Base-by-base conservation (phyloP, 2,113 vertebrate species). In the Scartelaos histophorus region DNA sequence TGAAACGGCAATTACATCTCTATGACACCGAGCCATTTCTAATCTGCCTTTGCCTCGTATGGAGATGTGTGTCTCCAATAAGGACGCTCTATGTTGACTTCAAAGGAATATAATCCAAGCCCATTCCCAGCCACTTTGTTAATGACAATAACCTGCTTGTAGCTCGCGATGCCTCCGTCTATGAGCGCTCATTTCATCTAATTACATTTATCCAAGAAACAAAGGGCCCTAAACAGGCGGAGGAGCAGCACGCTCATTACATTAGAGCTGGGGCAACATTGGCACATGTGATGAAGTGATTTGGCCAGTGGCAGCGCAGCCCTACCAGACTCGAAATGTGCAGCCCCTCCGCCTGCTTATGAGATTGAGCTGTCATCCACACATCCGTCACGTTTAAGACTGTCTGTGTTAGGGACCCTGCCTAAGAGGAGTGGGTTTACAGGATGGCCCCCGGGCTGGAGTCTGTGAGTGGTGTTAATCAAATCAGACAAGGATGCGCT, bases 121-220 rank as follows among this genome's bases (percentile, higher is more conserved):
- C 25, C 73, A 78, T 80, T 85, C 78, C 45, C 57, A 64, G 21
- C 45, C 70, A 62, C 81, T 87, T 81, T 78, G 78, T 76, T 86
- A 84, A 84, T 85, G 83, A 83, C 82, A 74, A 73, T 70, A 71
- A 80, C 84, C 85, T 84, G 84, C 76, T 76, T 81, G 85, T 88
- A 78, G 81, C 81, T 46, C 29, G 57, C 3, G 29, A 54, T 64
- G 79, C 66, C 81, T 79, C 68, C 47, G 73, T 82, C 82, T 76
- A 73, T 70, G 70, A 75, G 68, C 73, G 78, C 80, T 82, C 75
- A 67, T 90, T 89, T 85, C 66, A 85, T 83, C 80, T 87, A 91
- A 91, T 91, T 81, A 78, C 81, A 82, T 91, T 85, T 87, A 87
- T 87, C 58, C 84, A 89, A 81, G 87, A 76, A 83, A 88, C 80